phyloP scores from a whole-genome alignment of 2,797 vertebrate species.

The Leuciscus waleckii region DNA sequence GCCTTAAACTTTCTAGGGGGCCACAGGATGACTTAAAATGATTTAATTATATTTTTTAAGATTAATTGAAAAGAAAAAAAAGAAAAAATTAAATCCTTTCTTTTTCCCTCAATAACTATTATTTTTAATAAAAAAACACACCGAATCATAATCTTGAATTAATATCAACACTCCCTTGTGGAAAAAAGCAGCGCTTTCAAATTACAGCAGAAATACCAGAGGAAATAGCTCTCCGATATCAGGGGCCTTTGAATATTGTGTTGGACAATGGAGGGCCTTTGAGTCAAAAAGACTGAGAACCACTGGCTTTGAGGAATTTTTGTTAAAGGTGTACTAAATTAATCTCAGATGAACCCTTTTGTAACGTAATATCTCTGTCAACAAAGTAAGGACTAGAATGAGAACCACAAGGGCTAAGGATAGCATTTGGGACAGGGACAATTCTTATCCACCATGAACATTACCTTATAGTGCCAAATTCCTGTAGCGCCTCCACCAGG shows the following conservation, averaged over 20 bases:
- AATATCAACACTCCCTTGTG: too few species aligned
- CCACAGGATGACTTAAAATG: background rate
- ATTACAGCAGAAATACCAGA: background rate
- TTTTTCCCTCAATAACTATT: background rate
- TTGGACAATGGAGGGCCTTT: too few species aligned
- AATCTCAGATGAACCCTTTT: background rate
- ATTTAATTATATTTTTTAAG: background rate
- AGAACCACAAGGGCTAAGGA: background rate
- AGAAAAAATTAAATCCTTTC: too few species aligned
- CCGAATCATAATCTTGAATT: background rate
- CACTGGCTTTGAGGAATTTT: too few species aligned
- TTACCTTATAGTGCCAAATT: conserved; percentile 95
- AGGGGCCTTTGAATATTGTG: background rate
- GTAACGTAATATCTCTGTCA: too few species aligned
- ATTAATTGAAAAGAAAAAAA: background rate
- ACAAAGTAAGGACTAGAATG: background rate
- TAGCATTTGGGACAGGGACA: background rate
- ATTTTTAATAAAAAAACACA: too few species aligned
- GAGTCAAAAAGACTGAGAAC: too few species aligned
- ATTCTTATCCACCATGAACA: background rate
- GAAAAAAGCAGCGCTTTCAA: background rate
- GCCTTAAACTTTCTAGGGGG: background rate
- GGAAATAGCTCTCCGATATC: too few species aligned
- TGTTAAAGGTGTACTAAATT: background rate
- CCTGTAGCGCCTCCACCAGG: conserved; percentile 92